A percentile compares a stretch with the other conserved stretches of the same genome.
Evolutionary conservation across 2,888 invertebrate genomes (phyloP).

Genomic region (Drosophila nr. medialis): DNA sequence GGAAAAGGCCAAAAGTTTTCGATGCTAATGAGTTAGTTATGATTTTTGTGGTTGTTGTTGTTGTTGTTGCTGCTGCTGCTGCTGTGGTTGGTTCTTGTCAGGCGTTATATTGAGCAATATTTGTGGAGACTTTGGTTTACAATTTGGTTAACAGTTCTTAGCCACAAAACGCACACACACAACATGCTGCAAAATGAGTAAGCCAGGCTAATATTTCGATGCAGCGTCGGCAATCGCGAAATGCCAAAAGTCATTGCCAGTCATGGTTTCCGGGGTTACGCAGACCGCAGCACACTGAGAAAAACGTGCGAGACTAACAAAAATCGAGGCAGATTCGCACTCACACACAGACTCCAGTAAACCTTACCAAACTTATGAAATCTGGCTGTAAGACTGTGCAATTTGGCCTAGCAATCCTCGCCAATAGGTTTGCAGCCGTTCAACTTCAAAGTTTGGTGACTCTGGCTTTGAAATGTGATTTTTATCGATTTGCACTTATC

Average conservation of each 20-base stretch:
- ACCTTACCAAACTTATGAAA: not conserved
- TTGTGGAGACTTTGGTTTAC: slow-evolving; percentile 20
- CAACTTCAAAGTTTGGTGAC: not conserved
- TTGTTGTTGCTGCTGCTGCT: not conserved
- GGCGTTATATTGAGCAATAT: slow-evolving; percentile 31
- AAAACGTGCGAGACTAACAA: slow-evolving; percentile 3
- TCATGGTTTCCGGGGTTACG: slow-evolving; percentile 54
- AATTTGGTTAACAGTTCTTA: slow-evolving; percentile 16
- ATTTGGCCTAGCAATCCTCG: not conserved
- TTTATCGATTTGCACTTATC: not conserved
- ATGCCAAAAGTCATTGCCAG: slow-evolving; percentile 75
- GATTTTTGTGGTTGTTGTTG: slow-evolving; percentile 31
- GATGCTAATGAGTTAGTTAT: slow-evolving; percentile 72
- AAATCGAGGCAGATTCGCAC: slow-evolving; percentile 12
- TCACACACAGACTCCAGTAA: too few relatives aligned
- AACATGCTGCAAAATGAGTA: not conserved
- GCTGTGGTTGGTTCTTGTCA: not conserved
- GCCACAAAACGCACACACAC: slow-evolving; percentile 15
- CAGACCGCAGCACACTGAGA: slow-evolving; percentile 27
- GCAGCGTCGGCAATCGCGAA: slow-evolving; percentile 37
- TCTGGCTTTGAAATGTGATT: not conserved
- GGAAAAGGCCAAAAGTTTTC: slow-evolving; percentile 44
- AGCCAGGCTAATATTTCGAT: slow-evolving; percentile 24
- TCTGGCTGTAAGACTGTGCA: not conserved
- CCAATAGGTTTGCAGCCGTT: not conserved